Evolutionary conservation across 2,797 vertebrate genomes (phyloP).

Genomic region (Natrix natrix): DNA sequence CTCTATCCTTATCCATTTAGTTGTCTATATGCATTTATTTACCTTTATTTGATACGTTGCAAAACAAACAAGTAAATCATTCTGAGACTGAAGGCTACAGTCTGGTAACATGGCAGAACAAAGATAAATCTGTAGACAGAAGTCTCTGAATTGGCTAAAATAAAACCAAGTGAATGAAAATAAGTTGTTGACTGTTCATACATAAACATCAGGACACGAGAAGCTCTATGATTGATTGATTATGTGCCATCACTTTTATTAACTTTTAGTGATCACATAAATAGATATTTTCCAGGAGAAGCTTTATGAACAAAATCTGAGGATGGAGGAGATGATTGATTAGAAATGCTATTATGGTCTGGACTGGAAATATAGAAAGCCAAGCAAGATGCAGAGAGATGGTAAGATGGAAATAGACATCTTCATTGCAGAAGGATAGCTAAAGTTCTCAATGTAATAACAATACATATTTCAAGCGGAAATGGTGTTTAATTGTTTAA

Average conservation of each 20-base stretch:
- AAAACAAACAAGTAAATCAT: neutral
- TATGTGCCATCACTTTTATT: neutral
- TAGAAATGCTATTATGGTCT: neutral
- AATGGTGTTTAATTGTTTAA: neutral
- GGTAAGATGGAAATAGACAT: neutral
- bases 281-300: neutral
- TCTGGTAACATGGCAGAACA: neutral
- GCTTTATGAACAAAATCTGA: neutral
- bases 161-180: neutral
- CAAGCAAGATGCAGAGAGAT: neutral
- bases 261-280: neutral
- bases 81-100: neutral
- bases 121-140: neutral
- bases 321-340: neutral
- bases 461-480: neutral
- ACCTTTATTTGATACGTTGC: neutral
- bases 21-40: neutral
- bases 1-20: neutral
- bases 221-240: neutral
- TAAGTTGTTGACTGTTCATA: neutral
- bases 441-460: neutral
- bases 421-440: neutral
- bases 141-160: neutral
- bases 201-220: neutral
- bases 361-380: neutral